Evolutionary conservation across 2,113 vertebrate species (phyloP), one percentile per base, ranked within the genome.

Genomic region (Phrynosoma platyrhinos): DNA sequence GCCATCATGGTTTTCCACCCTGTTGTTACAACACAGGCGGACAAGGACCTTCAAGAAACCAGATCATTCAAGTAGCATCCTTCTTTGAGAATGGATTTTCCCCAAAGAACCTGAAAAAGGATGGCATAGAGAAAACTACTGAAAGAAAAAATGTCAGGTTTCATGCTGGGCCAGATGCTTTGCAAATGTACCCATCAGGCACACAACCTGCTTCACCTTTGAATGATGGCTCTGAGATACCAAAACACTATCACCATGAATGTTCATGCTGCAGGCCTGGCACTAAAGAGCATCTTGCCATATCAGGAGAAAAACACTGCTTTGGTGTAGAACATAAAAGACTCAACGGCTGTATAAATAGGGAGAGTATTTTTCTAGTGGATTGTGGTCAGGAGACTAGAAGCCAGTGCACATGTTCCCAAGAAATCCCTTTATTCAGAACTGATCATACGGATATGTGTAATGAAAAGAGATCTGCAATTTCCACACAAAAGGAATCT

Each of bases 341-440:
- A 23, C 47, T 55, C 1, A 79, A 82, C 47, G 81, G 55, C 36
- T 82, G 55, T 27, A 30, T 81, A 32, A 82, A 76, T 21, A 62
- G 55, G 76, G 69, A 90, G 12, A 87, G 71, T 80, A 72, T 47
- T 68, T 88, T 77, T 88, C 30, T 68, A 66, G 47, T 62, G 16
- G 78, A 90, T 16, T 62, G 77, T 90, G 36, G 83, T 13, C 42
- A 42, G 69, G 32, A 21, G 14, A 82, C 52, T 71, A 88, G 52
- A 71, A 88, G 47, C 30, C 71, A 76, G 2, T 90, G 89, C 72
- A 87, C 58, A 62, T 90, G 89, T 77, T 90, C 82, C 9, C 89
- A 82, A 71, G 82, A 85, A 85, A 88, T 85, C 36, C 71, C 78
- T 20, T 32, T 88, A 42, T 84, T 80, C 86, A 74, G 18, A 5